Percentiles rank a stretch among this genome's conserved stretches.
Conservation (phyloP, 2,113 vertebrate species). For the Acrocephalus kingi region DNA sequence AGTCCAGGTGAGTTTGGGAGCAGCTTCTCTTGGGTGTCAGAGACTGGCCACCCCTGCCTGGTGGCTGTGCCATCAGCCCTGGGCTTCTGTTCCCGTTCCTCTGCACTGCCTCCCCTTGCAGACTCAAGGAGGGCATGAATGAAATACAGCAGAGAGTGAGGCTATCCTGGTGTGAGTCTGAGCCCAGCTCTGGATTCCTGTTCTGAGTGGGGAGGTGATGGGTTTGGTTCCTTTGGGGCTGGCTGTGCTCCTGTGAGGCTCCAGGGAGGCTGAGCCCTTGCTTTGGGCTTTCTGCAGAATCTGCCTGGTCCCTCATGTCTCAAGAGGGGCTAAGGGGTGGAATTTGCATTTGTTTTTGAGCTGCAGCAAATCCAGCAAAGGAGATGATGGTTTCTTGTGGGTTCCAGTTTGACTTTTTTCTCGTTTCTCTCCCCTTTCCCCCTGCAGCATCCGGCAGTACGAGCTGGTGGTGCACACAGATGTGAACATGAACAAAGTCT, state of each 20-base stretch:
- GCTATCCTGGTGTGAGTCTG: background rate
- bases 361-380: background rate
- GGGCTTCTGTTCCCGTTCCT: background rate
- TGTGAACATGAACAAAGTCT: constrained; percentile 86
- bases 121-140: fast-evolving
- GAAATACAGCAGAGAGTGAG: background rate
- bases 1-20: constrained; percentile 84
- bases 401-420: background rate
- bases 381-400: background rate
- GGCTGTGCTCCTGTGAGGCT: background rate
- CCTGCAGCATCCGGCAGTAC: constrained; percentile 92
- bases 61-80: background rate
- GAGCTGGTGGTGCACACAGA: constrained; percentile 88
- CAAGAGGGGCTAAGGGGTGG: fast-evolving
- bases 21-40: background rate
- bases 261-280: background rate
- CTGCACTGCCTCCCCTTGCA: background rate
- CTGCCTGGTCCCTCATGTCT: background rate
- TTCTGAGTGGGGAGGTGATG: background rate
- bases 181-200: background rate
- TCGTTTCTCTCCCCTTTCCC: background rate
- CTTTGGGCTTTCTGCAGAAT: background rate
- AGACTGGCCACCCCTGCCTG: background rate
- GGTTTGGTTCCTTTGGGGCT: background rate
- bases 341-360: background rate